Evolutionary conservation across 2,888 invertebrate genomes (phyloP).

Genomic region (Hirtodrosophila alboralis): DNA sequence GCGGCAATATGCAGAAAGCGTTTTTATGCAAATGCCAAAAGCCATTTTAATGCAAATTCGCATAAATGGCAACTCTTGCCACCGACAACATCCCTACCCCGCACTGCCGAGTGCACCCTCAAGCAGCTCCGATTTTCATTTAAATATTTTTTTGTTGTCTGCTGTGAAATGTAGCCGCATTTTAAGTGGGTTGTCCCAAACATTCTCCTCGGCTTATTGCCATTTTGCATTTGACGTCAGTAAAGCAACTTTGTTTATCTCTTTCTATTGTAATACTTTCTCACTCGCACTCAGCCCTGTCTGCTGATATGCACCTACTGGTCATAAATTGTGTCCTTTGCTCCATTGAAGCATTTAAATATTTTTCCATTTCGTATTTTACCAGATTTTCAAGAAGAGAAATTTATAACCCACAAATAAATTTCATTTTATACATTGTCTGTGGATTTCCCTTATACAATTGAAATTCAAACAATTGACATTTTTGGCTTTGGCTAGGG

Average conservation of each 20-base stretch:
- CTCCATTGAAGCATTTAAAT: slow-evolving; percentile 58
- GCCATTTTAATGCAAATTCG: slow-evolving; percentile 71
- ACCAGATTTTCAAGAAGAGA: slow-evolving; percentile 35
- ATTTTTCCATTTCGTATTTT: slow-evolving; percentile 52
- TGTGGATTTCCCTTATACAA: slow-evolving; percentile 13
- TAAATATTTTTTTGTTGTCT: slow-evolving; percentile 47
- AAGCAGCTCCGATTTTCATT: slow-evolving; percentile 43
- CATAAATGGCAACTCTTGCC: slow-evolving; percentile 60
- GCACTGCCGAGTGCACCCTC: neutral
- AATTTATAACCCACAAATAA: slow-evolving; percentile 68
- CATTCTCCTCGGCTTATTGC: slow-evolving; percentile 2
- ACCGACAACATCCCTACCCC: neutral
- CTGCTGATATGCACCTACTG: slow-evolving; percentile 13
- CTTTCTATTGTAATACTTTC: neutral
- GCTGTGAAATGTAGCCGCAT: slow-evolving; percentile 44
- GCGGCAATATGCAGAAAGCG: slow-evolving; percentile 54
- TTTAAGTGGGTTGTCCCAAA: slow-evolving; percentile 20
- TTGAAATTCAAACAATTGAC: slow-evolving; percentile 49
- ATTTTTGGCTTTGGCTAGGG: slow-evolving; percentile 43
- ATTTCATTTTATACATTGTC: slow-evolving; percentile 44
- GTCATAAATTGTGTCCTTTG: slow-evolving; percentile 53
- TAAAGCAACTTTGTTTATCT: slow-evolving; percentile 10
- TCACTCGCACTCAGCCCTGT: neutral
- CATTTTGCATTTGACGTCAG: slow-evolving; percentile 57
- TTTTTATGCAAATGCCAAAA: slow-evolving; percentile 66